Evolutionary conservation across 92 coral and sea anemone genomes (phyloP).

Genomic region (Desmophyllum pertusum): DNA sequence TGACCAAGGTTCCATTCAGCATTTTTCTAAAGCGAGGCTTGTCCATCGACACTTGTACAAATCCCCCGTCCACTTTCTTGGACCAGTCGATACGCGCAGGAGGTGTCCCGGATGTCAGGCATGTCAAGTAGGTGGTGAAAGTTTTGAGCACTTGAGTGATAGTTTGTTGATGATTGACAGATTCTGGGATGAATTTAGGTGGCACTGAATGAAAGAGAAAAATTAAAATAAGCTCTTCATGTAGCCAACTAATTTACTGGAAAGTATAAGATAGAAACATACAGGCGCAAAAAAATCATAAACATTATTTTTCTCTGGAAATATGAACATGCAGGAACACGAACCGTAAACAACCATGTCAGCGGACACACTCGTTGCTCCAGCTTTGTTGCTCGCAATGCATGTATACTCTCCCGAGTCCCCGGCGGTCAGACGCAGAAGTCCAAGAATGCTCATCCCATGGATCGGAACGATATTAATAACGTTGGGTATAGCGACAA

Average conservation of each 20-base stretch:
- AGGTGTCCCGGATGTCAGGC: constrained; percentile 84
- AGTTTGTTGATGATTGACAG: constrained; percentile 32
- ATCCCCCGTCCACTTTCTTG: constrained; percentile 60
- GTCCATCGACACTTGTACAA: constrained; percentile 59
- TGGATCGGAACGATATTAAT: background rate
- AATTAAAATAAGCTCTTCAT: background rate
- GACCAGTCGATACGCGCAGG: constrained; percentile 95
- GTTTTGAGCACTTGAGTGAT: constrained; percentile 74
- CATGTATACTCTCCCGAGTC: constrained; percentile 92
- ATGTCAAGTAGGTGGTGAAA: constrained; percentile 68
- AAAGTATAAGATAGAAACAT: background rate
- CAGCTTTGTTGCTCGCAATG: constrained; percentile 73
- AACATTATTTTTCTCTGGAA: background rate
- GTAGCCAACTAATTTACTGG: too few relatives aligned
- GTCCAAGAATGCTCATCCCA: constrained; percentile 24
- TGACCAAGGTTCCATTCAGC: constrained; percentile 87
- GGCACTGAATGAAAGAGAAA: constrained; percentile 48
- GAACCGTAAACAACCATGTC: constrained; percentile 83
- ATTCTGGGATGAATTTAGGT: constrained; percentile 76
- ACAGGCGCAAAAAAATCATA: too few relatives aligned
- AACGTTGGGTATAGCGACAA: background rate
- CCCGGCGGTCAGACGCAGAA: constrained; percentile 32
- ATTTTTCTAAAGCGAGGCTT: constrained; percentile 74
- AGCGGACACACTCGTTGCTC: constrained; percentile 58
- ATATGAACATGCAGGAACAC: background rate